Conservation (phyloP, 1,140 invertebrate species). For the Tyrophagus putrescentiae region DNA sequence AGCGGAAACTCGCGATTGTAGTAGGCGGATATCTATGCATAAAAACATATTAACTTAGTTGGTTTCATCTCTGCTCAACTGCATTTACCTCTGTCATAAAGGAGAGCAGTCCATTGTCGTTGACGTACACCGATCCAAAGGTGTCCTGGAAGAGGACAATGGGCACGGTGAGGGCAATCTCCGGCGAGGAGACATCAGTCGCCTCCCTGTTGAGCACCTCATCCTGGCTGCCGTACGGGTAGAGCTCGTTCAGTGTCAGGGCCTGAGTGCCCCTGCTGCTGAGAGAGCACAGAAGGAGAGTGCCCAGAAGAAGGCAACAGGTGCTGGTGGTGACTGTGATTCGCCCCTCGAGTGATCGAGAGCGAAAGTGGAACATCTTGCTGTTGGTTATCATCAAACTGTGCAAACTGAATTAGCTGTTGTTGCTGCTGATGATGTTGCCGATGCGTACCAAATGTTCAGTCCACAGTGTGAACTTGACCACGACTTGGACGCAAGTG, state of each 20-base stretch:
- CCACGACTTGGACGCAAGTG: too few relatives aligned
- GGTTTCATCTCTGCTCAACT: background rate
- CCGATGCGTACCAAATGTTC: too few relatives aligned
- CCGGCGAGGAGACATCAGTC: slow-evolving; percentile 36
- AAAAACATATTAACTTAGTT: background rate
- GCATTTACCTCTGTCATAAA: slow-evolving; percentile 52
- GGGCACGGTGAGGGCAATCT: slow-evolving; percentile 42
- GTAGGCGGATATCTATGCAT: slow-evolving; percentile 46
- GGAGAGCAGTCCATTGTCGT: slow-evolving; percentile 76
- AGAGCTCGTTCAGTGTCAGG: background rate
- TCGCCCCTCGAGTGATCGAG: too few relatives aligned
- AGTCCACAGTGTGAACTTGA: too few relatives aligned
- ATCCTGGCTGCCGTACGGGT: slow-evolving; percentile 13
- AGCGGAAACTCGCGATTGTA: slow-evolving; percentile 75
- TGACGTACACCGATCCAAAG: slow-evolving; percentile 65
- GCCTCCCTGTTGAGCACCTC: background rate
- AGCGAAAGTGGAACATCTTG: too few relatives aligned
- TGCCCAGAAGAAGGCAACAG: too few relatives aligned
- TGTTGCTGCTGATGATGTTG: too few relatives aligned
- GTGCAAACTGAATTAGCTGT: too few relatives aligned
- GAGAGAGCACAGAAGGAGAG: too few relatives aligned
- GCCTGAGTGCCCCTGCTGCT: background rate
- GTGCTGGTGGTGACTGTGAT: too few relatives aligned
- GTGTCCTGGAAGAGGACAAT: slow-evolving; percentile 52
- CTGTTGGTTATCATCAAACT: too few relatives aligned